Conservation (phyloP, 2,888 invertebrate species). For the Drosophila nr. perissopoda region DNA sequence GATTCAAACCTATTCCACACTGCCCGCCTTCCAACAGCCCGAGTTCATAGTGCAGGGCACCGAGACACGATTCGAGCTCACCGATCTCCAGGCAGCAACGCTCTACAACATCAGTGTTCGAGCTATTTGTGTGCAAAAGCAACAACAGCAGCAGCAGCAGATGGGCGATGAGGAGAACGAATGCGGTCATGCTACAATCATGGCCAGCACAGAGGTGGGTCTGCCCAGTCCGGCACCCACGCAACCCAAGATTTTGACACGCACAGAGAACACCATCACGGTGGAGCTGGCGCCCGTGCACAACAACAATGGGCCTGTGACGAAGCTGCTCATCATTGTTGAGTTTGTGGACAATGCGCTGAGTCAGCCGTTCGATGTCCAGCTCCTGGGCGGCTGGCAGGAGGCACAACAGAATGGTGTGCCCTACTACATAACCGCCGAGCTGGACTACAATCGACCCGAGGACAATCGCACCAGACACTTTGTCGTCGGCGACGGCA, state of each 20-base stretch:
- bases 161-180: conserved; percentile 21
- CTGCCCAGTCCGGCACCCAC: conserved; percentile 89
- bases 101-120: conserved; percentile 90
- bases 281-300: conserved; percentile 89
- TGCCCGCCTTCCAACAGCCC: conserved; percentile 85
- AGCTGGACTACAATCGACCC: conserved; percentile 87
- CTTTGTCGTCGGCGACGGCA: conserved; percentile 92
- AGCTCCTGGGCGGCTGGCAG: conserved; percentile 88
- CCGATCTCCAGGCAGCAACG: conserved; percentile 90
- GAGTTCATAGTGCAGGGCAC: conserved; percentile 87
- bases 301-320: conserved; percentile 92
- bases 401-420: conserved; percentile 89
- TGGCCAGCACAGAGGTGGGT: conserved; percentile 90
- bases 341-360: conserved; percentile 88
- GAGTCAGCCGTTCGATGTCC: conserved; percentile 87
- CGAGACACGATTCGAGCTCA: conserved; percentile 87
- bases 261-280: conserved; percentile 87
- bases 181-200: conserved; percentile 87
- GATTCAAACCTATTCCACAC: conserved; percentile 87
- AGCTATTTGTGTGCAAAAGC: conserved; percentile 86
- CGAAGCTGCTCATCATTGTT: conserved; percentile 90
- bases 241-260: conserved; percentile 88
- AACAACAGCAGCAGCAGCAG: background rate
- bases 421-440: conserved; percentile 93
- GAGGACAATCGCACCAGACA: conserved; percentile 86